Evolutionary conservation across 2,113 vertebrate genomes (phyloP).

Genomic region (Fregata magnificens): DNA sequence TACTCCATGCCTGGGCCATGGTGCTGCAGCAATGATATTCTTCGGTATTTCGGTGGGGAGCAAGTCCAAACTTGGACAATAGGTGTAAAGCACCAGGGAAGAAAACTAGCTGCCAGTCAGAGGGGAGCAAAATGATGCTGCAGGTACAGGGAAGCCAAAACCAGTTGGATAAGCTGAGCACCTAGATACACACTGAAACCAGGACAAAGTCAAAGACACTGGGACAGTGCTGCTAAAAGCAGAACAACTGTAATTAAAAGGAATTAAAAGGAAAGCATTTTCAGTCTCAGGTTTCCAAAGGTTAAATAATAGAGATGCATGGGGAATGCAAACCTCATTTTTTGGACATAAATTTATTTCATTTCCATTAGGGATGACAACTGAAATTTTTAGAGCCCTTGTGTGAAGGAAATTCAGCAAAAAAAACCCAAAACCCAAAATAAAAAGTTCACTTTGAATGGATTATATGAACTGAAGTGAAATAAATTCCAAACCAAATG

Average conservation of each 20-base stretch:
- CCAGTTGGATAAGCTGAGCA: background rate
- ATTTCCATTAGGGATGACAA: background rate
- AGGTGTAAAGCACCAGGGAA: background rate
- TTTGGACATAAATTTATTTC: slow-evolving; percentile 15
- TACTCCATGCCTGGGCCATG: background rate
- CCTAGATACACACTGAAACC: slow-evolving; percentile 32
- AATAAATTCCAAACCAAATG: background rate
- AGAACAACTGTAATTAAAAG: slow-evolving; percentile 58
- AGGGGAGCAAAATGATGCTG: background rate
- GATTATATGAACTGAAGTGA: background rate
- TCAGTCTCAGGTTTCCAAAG: slow-evolving; percentile 45
- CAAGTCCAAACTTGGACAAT: background rate
- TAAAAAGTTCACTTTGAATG: background rate
- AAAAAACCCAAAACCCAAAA: background rate
- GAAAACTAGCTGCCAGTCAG: background rate
- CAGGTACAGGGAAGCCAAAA: background rate
- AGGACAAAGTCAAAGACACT: slow-evolving; percentile 58
- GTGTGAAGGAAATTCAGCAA: background rate
- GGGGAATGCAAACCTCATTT: slow-evolving; percentile 51
- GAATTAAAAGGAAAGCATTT: slow-evolving; percentile 53
- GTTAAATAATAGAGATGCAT: slow-evolving; percentile 53
- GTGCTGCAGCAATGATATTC: background rate
- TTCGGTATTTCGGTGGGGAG: background rate
- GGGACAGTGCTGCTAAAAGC: slow-evolving; percentile 46
- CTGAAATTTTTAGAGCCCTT: background rate